Evolutionary conservation across 2,888 invertebrate genomes (phyloP), one percentile per base, ranked within the genome.

Genomic region (Polylopha cassiicola): DNA sequence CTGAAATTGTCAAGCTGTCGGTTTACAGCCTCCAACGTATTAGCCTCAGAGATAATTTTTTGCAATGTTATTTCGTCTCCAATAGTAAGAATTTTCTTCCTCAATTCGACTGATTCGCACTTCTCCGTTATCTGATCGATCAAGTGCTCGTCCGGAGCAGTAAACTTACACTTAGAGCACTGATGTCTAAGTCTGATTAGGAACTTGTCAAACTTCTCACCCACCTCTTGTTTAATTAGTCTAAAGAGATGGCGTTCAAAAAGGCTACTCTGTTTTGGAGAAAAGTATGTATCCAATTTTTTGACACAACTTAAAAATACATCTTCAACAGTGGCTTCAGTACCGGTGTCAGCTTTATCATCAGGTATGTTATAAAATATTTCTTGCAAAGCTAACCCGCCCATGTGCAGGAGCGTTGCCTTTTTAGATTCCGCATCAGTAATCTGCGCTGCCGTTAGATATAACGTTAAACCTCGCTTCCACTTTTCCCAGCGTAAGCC

Each of bases 181-280:
- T 44, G 50, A 3, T 37, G 28, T 13, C 48, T 11, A 4, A 64
- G 24, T 24, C 55, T 44, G 3, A 57, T 20, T 5, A 63, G 13
- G 43, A 64, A 67, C 32, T 61, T 64, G 21, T 55, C 60, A 34
- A 67, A 58, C 18, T 53, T 55, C 22, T 66, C 65, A 1, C 44
- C 52, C 26, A 44, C 27, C 42, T 63, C 57, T 29, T 59, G 61
- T 38, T 54, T 61, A 3, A 59, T 36, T 6, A 49, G 34, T 1
- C 61, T 38, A 41, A 64, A 64, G 2, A 61, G 5, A 44, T 65
- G 58, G 5, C 61, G 31, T 48, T 67, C 63, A 17, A 23, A 41
- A 37, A 55, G 2, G 34, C 23, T 14, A 34, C 47, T 53, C 39
- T 56, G 55, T 22, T 58, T 56, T 1, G 58, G 58, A 3, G 38